Percentiles rank a stretch among this genome's conserved stretches.
These are phyloP conservation scores for Pampusana beccarii DNA, from an alignment of 2,113 vertebrate genomes.

Conservation along the genomic window DNA sequence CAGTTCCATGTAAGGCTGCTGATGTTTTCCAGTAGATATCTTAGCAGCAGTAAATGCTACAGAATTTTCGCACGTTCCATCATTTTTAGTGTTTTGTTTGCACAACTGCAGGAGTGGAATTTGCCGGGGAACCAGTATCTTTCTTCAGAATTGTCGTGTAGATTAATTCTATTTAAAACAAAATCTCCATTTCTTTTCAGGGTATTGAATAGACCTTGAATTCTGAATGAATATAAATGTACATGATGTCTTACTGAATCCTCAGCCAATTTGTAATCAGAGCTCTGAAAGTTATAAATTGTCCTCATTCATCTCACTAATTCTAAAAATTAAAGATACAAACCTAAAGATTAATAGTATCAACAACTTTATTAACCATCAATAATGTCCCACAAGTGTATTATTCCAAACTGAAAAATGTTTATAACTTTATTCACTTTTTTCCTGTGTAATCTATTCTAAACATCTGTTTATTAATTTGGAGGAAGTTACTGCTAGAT, in stretches of 20 bases:
- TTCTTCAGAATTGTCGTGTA: not conserved
- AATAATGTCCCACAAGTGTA: not conserved
- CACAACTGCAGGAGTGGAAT: not conserved
- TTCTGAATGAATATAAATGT: not conserved
- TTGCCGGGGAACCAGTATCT: not conserved
- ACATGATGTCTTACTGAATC: not conserved
- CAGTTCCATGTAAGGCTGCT: not conserved
- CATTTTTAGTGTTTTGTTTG: not conserved
- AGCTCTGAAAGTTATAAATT: not conserved
- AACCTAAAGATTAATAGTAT: not conserved
- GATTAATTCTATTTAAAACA: not conserved
- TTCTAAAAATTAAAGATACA: not conserved
- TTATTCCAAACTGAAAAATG: not conserved
- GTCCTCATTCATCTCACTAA: not conserved
- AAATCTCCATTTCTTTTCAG: not conserved
- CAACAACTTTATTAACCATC: not conserved
- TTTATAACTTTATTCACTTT: not conserved
- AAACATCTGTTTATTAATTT: conserved; percentile 15
- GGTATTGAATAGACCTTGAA: not conserved
- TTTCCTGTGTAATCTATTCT: not conserved
- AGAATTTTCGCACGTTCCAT: not conserved
- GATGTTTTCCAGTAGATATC: not conserved
- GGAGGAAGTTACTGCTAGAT: not conserved
- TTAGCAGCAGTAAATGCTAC: not conserved
- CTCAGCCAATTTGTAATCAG: not conserved